Evolutionary conservation across 30 jellyfish, hydroid and myxozoan genomes (phyloP), one percentile per base, ranked within the genome.

Genomic region (Aurelia sp.): DNA sequence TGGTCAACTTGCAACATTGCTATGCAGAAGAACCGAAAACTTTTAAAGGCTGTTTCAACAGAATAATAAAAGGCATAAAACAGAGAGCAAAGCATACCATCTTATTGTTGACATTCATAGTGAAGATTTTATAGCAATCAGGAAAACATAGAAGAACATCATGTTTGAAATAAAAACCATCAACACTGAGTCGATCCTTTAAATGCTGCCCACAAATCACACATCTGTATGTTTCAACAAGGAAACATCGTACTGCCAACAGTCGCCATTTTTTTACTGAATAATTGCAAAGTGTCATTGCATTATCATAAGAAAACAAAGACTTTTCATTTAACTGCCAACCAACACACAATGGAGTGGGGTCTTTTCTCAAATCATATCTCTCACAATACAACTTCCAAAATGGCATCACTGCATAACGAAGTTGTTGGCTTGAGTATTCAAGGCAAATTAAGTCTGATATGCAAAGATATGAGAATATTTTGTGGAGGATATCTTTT

Each of bases 281-380:
- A 64, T 82, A 63, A 17, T 52, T 31, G 64, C 85, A 82, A 50
- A 70, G 51, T 31, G 73, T 55, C 11, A 70, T 73, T 22, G 92
- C 92, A 69, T 71, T 82, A 67, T 82, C 92, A 59, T 68, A 82
- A 7, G 92, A 82, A 37, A 57, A 82, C 18, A 69, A 31, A 11
- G 92, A 82, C 30, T 4, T n/a, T 31, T 58, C 72, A 62, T 82
- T 82, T 78, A 82, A 63, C 11, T 62, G 85, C 92, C 92, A 82
- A 17, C 92, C 92, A 33, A 82, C 92, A 44, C 92, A 82, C 22
- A 82, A 57, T 6, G 92, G 92, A 5, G 86, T 82, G n/a, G 92
- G 92, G 40, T 71, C 86, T 2, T 48, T 63, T 13, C 44, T n/a
- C 74, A 82, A 41, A 48, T 44, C 27, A 17, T 23, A 19, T 40